Evolutionary conservation across 2,797 vertebrate species (phyloP), one percentile per base, ranked within the genome.

Genomic region (Smutsia temminckii): DNA sequence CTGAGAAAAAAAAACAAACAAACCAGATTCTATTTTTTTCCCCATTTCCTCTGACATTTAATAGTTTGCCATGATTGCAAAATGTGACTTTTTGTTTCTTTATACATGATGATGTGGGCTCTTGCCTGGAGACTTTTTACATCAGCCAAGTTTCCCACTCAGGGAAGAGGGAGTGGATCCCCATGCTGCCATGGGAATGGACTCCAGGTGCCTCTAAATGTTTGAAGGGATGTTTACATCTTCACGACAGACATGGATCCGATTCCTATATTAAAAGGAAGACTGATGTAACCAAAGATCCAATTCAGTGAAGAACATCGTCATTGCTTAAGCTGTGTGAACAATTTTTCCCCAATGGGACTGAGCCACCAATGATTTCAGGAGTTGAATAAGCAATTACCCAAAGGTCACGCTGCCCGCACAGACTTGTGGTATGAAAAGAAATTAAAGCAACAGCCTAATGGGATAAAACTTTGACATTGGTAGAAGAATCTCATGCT

Each of bases 1-100:
- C 63, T 87, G 89, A 97, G 63, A 79, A 96, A 96, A 96, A 84
- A 34, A n/a, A 81, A 86, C 32, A 80, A 85, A 92, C 21, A 78
- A 32, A 79, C 40, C 40, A 96, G 83, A 93, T 94, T 42, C 51
- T 37, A 0, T 0, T 46, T 91, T 98, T 85, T 27, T 46, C 49
- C 7, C 9, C 92, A 29, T 93, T 96, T 93, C 74, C n/a, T 96
- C 46, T 93, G 72, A 93, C 72, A 96, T 29, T 85, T 85, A 80
- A 8, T 49, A 93, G 71, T 57, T 95, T 87, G 57, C 74, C 49
- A 42, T 59, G 64, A 94, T 42, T 88, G 27, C n/a, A 63, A 74
- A 42, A 87, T 17, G 61, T 2, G 21, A 68, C 49, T 61, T 81
- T 88, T 80, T 91, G 49, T 75, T 87, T 92, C 74, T 87, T 75